Evolutionary conservation across 2,888 invertebrate species (phyloP), one percentile per base, ranked within the genome.

Genomic region (Pachliopta kotzebuea): DNA sequence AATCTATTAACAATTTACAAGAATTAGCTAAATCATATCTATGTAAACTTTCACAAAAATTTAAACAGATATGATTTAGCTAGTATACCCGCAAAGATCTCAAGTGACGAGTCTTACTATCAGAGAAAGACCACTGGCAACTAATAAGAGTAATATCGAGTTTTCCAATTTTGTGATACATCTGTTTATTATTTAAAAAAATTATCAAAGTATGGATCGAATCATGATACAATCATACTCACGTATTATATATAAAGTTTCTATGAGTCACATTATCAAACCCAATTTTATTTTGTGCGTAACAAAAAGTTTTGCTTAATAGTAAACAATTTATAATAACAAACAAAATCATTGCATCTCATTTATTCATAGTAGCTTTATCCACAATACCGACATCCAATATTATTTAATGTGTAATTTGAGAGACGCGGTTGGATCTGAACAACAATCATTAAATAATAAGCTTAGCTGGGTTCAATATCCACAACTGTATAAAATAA

Each of bases 211-310:
- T 37, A 37, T 9, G 37, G 14, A 37, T 37, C 37, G 37, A 37
- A 37, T 14, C 37, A 11, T 14, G 37, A 4, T 37, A 49, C 9
- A n/a, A 49, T 53, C 24, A 52, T 21, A 82, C 88, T 81, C 78
- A 88, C 88, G 69, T 78, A 59, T 80, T 73, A 64, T 85, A 86
- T 68, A 84, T 72, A 76, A 88, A 88, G 20, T 72, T 76, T 70
- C 80, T 85, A 55, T 76, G 75, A 21, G 68, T 71, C 26, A 58
- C 64, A 72, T 75, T 70, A 50, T 68, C 61, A 20, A 62, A 45
- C 52, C 45, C 58, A 64, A 52, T 18, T 56, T 52, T 61, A 49
- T 57, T 61, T n/a, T 62, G 60, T 20, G 50, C 67, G 18, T 20
- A 29, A 67, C 61, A 63, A 23, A 49, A 52, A n/a, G 52, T 21